Evolutionary conservation across 2,113 vertebrate genomes (phyloP).

Genomic region (Calyptommatus sinebrachiatus): DNA sequence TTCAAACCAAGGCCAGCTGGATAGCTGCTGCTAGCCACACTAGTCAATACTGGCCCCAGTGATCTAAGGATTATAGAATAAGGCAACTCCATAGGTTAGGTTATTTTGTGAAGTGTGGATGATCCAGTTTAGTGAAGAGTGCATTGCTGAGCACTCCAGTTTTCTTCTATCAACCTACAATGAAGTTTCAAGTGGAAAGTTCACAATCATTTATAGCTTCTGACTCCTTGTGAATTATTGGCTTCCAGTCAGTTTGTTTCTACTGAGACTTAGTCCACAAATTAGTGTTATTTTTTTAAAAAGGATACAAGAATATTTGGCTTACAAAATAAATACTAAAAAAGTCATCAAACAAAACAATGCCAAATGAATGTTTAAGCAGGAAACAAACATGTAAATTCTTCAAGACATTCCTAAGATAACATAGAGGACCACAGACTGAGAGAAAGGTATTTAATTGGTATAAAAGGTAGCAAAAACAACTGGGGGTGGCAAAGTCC

Average conservation of each 20-base stretch:
- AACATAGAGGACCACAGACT: conserved; percentile 61
- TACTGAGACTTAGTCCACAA: conserved; percentile 67
- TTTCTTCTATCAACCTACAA: conserved; percentile 34
- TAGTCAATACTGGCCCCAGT: not conserved
- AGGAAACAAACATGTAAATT: conserved; percentile 65
- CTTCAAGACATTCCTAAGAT: conserved; percentile 66
- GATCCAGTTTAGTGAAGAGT: not conserved
- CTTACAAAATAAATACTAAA: conserved; percentile 83
- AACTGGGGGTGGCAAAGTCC: conserved; percentile 46
- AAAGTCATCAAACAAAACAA: conserved; percentile 70
- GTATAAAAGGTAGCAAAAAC: conserved; percentile 75
- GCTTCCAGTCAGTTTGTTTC: conserved; percentile 62
- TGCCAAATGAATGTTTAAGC: conserved; percentile 73
- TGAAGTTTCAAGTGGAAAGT: conserved; percentile 35
- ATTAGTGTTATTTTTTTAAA: conserved; percentile 65
- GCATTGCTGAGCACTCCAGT: conserved; percentile 35
- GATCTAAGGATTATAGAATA: conserved; percentile 1
- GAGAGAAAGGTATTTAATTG: conserved; percentile 83
- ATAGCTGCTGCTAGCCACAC: not conserved
- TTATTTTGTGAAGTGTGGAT: conserved; percentile 6
- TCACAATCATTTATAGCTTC: conserved; percentile 24
- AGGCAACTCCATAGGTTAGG: conserved; percentile 13
- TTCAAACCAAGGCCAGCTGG: not conserved
- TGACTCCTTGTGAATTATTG: conserved; percentile 37
- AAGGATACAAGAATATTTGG: conserved; percentile 71